These are phyloP conservation scores for Epinephelus awoara DNA, from an alignment of 2,797 vertebrate genomes.

Conservation along the genomic window DNA sequence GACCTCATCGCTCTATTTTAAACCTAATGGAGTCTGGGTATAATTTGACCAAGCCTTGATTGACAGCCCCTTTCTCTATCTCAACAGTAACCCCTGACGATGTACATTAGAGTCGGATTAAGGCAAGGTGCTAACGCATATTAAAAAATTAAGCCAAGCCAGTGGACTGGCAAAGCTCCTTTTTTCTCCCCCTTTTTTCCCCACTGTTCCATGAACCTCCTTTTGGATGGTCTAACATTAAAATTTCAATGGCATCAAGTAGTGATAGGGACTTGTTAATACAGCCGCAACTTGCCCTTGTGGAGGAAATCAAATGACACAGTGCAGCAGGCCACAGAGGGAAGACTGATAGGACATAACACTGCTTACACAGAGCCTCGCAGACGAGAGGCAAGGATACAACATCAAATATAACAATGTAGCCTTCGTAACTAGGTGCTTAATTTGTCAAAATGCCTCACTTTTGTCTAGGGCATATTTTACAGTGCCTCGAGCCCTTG, in stretches of 20 bases:
- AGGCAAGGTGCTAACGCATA: constrained; percentile 88
- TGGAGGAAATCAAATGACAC: constrained; percentile 80
- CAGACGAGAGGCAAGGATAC: constrained; percentile 71
- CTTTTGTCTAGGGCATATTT: constrained; percentile 78
- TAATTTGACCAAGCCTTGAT: constrained; percentile 89
- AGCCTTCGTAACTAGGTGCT: constrained; percentile 82
- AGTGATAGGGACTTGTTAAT: constrained; percentile 82
- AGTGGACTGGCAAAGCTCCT: constrained; percentile 81
- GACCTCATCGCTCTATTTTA: constrained; percentile 84
- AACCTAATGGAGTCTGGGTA: constrained; percentile 88
- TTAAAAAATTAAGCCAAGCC: constrained; percentile 89
- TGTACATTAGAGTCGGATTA: constrained; percentile 89
- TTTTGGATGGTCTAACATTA: constrained; percentile 75
- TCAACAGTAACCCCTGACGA: constrained; percentile 89
- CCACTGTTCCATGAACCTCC: constrained; percentile 34
- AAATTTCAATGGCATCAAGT: constrained; percentile 78
- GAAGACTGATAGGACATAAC: constrained; percentile 74
- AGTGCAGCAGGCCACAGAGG: constrained; percentile 73
- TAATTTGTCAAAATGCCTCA: constrained; percentile 83
- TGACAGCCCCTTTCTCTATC: constrained; percentile 89
- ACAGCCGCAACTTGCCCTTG: constrained; percentile 78
- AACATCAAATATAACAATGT: constrained; percentile 79
- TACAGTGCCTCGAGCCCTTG: constrained; percentile 71
- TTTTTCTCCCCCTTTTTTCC: constrained; percentile 1
- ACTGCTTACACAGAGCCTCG: constrained; percentile 63